Conservation (phyloP, 1,140 invertebrate genomes). For the Forficula auricularia region DNA sequence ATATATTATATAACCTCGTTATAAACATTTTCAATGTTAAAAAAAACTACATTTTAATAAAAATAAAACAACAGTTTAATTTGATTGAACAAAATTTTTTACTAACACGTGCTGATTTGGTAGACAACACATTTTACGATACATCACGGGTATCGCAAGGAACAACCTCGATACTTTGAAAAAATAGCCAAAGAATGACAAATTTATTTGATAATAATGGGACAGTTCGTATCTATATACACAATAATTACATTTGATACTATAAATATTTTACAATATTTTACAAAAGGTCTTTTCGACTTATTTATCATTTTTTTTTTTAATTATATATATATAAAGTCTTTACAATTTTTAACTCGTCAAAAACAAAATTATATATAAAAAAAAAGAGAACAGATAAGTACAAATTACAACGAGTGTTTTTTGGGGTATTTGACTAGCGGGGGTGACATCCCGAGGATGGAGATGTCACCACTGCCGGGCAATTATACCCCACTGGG, state of each 20-base stretch:
- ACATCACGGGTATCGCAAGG: conserved; percentile 4
- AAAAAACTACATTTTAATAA: no score
- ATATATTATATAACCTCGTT: no score
- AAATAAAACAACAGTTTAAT: no score
- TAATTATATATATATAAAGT: conserved; percentile 7
- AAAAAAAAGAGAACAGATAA: conserved; percentile 11
- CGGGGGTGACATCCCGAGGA: not conserved
- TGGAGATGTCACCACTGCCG: not conserved
- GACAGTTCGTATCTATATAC: conserved; percentile 7
- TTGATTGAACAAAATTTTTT: no score
- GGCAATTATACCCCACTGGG: not conserved
- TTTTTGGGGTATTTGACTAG: not conserved
- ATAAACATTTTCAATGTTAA: no score
- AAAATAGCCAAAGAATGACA: conserved; percentile 14
- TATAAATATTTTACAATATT: conserved; percentile 13
- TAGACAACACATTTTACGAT: no score
- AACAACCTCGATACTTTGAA: conserved; percentile 12
- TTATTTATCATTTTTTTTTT: conserved; percentile 5
- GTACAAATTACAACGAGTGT: conserved; percentile 14
- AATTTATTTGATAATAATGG: conserved; percentile 10
- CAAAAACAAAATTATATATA: conserved; percentile 1
- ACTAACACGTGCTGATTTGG: no score
- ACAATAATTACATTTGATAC: conserved; percentile 11
- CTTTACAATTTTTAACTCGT: conserved; percentile 11
- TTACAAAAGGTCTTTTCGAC: conserved; percentile 9